phyloP scores from a whole-genome alignment of 2,797 vertebrate genomes.

The Graptemys geographica region DNA sequence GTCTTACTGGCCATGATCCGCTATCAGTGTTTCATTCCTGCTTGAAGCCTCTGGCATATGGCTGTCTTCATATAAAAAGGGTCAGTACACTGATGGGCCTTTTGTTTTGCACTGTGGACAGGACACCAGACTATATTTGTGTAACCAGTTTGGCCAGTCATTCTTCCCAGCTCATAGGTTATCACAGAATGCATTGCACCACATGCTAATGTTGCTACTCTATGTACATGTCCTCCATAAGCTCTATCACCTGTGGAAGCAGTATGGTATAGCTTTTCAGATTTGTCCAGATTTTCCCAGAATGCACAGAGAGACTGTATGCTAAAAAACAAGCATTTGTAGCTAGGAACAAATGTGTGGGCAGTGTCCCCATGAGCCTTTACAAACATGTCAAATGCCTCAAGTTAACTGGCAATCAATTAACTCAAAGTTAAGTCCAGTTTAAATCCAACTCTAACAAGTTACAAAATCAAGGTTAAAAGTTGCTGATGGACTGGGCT shows the following conservation, averaged over 20 bases:
- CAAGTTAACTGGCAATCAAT: background rate
- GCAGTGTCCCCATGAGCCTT: background rate
- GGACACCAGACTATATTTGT: background rate
- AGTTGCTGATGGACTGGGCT: background rate
- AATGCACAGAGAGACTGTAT: background rate
- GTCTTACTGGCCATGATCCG: background rate
- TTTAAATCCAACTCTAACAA: background rate
- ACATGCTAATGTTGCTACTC: background rate
- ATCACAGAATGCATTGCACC: accelerated
- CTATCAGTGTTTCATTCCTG: background rate
- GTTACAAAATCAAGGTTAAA: background rate
- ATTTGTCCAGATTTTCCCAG: background rate
- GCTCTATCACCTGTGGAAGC: background rate
- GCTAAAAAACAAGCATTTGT: background rate
- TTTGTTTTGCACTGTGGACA: background rate
- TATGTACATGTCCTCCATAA: background rate
- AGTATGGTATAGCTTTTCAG: background rate
- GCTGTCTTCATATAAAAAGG: background rate
- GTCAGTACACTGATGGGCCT: background rate
- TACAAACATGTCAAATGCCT: background rate
- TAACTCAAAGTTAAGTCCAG: background rate
- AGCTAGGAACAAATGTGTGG: accelerated
- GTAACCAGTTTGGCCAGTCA: background rate
- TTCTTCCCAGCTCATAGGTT: background rate
- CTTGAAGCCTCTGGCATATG: accelerated